Evolutionary conservation across 2,113 vertebrate genomes (phyloP), one percentile per base, ranked within the genome.

Genomic region (Leptocoma aspasia): DNA sequence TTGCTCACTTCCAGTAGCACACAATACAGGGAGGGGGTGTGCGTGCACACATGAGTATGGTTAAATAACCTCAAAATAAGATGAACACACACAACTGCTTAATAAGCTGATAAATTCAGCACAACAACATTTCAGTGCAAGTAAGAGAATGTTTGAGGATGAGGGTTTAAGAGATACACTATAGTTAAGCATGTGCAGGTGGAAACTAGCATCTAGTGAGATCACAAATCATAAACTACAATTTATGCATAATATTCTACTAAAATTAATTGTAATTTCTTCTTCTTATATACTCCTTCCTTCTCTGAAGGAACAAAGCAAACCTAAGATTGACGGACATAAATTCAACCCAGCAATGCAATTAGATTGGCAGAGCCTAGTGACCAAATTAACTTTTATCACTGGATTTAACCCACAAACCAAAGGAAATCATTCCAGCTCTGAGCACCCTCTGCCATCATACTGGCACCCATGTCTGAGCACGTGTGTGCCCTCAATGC

Each of bases 11-110:
- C 79, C 80, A 88, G 57, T 35, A 71, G 79, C 52, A n/a, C 65
- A 49, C 2, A 1, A 22, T 22, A 15, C 0, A 10, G 60, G 16
- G 14, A 10, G 21, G 5, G 41, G 5, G 11, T 10, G 28, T 8
- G 4, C 19, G 42, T 37, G 35, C 31, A 11, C 3, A 2, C 5
- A 3, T 8, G 17, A 0, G 0, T 13, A 8, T 5, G 15, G 44
- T 68, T 64, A 86, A 82, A 82, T 44, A 80, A 41, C 28, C 17
- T 33, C 41, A 31, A 69, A 80, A 69, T 42, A 82, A 47, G 30
- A 68, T 16, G 84, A 87, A 77, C 11, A 73, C 11, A 49, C 13
- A 52, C 15, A 68, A 47, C 6, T 76, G 13, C 66, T 68, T 44
- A 59, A 86, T 52, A 76, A 86, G 31, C 4, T 49, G 53, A 93